A percentile compares a stretch with the other conserved stretches of the same genome.
Evolutionary conservation across 2,113 vertebrate genomes (phyloP).

Genomic region (Festucalex cinctus): DNA sequence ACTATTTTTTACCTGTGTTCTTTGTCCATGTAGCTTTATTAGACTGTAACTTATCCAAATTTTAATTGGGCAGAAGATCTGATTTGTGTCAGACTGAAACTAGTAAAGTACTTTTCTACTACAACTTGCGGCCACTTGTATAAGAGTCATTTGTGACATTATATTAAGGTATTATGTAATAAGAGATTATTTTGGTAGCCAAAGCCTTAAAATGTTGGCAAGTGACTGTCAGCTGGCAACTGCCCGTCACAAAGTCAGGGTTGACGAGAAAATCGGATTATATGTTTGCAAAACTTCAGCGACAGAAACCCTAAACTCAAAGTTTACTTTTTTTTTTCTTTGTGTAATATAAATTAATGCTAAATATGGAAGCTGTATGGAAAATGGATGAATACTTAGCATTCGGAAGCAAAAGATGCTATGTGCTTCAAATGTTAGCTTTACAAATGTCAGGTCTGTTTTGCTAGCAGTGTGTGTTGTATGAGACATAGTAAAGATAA

Average conservation of each 20-base stretch:
- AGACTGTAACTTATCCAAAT: neutral
- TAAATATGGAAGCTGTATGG: neutral
- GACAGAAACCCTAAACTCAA: neutral
- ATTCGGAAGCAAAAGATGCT: neutral
- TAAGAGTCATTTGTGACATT: neutral
- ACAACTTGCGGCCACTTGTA: neutral
- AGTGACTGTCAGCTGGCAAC: conserved; percentile 2
- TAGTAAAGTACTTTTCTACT: neutral
- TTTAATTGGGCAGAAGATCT: neutral
- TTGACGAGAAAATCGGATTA: conserved; percentile 3
- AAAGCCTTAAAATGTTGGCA: neutral
- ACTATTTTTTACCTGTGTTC: too few relatives aligned
- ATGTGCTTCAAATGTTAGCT: neutral
- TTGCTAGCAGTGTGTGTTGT: neutral
- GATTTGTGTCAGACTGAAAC: neutral
- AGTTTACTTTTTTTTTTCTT: neutral
- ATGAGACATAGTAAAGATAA: neutral
- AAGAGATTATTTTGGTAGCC: conserved; percentile 5
- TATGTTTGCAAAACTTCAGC: conserved; percentile 1
- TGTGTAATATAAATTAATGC: too few relatives aligned
- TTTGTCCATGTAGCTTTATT: neutral
- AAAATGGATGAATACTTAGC: neutral
- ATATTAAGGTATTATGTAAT: neutral
- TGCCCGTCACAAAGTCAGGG: neutral
- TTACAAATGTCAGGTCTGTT: neutral